These are phyloP conservation scores for Ianthella basta DNA, from an alignment of 37 sponge, comb jelly and placozoan species.

Conservation along the genomic window DNA sequence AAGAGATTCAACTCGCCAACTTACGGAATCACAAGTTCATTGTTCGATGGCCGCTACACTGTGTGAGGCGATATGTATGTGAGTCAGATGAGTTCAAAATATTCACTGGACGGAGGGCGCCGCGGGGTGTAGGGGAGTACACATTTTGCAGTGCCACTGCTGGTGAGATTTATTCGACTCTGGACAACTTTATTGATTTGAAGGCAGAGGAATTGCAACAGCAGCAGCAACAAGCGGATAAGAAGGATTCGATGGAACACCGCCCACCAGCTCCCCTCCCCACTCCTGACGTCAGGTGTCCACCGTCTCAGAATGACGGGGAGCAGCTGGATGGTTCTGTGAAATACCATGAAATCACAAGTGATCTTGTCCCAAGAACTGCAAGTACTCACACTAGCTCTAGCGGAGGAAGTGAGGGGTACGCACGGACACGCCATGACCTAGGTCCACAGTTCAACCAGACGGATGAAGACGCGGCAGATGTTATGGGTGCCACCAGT, in stretches of 20 bases:
- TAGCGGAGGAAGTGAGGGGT: neutral
- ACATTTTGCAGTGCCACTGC: slow-evolving; percentile 53
- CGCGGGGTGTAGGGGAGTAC: slow-evolving; percentile 74
- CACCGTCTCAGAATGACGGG: neutral
- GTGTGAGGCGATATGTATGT: slow-evolving; percentile 53
- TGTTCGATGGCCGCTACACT: slow-evolving; percentile 67
- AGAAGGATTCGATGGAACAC: too few relatives aligned
- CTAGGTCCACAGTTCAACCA: neutral
- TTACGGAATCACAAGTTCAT: neutral
- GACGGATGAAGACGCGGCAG: neutral
- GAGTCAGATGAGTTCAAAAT: slow-evolving; percentile 54
- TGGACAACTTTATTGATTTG: slow-evolving; percentile 42
- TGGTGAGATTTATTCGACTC: slow-evolving; percentile 38
- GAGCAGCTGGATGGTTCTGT: neutral
- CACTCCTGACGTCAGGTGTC: neutral
- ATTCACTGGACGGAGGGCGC: slow-evolving; percentile 62
- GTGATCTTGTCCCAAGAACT: neutral
- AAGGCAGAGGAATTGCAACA: neutral
- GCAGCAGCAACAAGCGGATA: too few relatives aligned
- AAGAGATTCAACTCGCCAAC: neutral
- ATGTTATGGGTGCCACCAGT: neutral
- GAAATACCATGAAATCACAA: slow-evolving; percentile 13
- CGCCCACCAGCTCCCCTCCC: neutral
- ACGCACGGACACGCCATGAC: slow-evolving; percentile 9
- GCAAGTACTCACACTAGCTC: neutral